A percentile compares a stretch with the other conserved stretches of the same genome.
These are phyloP conservation scores for Sinosuthora webbiana DNA, from an alignment of 2,113 vertebrate genomes.

Conservation along the genomic window DNA sequence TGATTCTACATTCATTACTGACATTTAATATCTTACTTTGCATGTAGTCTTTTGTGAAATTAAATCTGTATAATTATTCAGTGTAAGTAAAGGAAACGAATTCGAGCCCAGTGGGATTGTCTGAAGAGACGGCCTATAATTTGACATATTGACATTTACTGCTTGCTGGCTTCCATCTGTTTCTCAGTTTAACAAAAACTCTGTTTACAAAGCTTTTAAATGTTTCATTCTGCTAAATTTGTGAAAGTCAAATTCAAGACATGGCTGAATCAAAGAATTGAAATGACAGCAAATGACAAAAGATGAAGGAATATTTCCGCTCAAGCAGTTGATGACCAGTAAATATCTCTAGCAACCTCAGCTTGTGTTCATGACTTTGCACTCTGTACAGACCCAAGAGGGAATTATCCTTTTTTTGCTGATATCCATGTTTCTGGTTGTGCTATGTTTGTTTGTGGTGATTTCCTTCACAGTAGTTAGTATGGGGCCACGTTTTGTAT, in stretches of 20 bases:
- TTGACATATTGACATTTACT: neutral
- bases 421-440: neutral
- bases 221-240: neutral
- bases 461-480: neutral
- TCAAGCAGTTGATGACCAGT: neutral
- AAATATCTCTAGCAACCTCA: neutral
- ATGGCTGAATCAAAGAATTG: neutral
- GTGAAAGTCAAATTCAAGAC: neutral
- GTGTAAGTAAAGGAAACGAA: neutral
- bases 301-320: neutral
- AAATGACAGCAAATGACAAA: neutral
- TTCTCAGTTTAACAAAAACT: neutral
- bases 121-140: neutral
- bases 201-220: neutral
- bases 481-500: neutral
- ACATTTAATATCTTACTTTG: neutral
- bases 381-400: neutral
- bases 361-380: neutral
- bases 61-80: conserved; percentile 1
- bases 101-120: neutral
- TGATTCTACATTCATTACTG: neutral
- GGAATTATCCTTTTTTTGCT: neutral
- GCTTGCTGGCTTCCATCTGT: neutral
- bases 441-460: neutral
- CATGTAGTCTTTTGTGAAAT: neutral